Conservation (phyloP, 2,797 vertebrate species). For the Lepidocolaptes lacrymiger region DNA sequence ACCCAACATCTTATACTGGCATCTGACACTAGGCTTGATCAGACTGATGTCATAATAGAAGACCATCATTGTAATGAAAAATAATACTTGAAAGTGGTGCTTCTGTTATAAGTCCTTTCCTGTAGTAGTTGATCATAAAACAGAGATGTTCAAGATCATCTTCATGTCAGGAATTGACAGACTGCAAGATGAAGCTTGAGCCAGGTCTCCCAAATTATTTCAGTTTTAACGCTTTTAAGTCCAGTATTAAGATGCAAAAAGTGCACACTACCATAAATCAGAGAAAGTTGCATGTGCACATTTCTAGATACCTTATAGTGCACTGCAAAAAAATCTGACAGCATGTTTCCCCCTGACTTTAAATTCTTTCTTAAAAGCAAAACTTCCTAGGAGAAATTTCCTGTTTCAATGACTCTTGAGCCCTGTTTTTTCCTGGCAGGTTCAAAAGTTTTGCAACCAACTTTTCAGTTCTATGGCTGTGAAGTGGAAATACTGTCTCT, state of each 20-base stretch:
- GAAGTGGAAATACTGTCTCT: background rate
- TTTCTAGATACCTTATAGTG: background rate
- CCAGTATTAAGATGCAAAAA: background rate
- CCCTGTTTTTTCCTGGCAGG: background rate
- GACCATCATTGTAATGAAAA: background rate
- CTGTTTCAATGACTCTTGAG: background rate
- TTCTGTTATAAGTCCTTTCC: slow-evolving; percentile 1
- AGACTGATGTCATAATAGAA: background rate
- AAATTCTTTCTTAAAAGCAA: background rate
- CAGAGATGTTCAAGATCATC: background rate
- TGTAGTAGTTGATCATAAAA: slow-evolving; percentile 18
- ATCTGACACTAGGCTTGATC: background rate
- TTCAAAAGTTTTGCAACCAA: background rate
- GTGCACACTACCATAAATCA: too few relatives aligned
- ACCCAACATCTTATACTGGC: background rate
- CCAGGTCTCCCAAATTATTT: background rate
- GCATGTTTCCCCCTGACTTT: background rate
- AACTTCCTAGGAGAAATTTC: background rate
- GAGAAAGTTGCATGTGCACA: background rate
- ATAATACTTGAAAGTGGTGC: background rate
- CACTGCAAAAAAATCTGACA: background rate
- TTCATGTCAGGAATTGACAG: background rate
- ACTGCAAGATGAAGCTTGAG: background rate
- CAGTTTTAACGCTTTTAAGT: background rate
- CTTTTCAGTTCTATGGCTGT: background rate